Percentiles rank a stretch among this genome's conserved stretches.
Conservation (phyloP, 1,140 invertebrate genomes). For the Amphibalanus amphitrite region DNA sequence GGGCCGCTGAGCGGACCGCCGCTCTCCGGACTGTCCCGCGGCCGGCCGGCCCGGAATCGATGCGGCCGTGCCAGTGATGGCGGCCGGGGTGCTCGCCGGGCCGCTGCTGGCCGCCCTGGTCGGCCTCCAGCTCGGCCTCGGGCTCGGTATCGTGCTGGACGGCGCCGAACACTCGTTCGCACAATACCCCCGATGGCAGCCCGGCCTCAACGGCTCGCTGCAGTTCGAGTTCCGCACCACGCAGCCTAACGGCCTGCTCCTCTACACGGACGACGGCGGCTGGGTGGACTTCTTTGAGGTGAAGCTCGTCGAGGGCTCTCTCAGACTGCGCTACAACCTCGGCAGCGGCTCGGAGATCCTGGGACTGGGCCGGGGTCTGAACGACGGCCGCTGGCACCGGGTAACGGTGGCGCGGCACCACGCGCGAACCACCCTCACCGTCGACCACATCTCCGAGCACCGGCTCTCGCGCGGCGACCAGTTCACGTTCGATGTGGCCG, state of each 20-base stretch:
- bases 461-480: slow-evolving; percentile 27
- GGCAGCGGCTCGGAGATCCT: slow-evolving; percentile 71
- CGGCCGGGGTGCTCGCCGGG: too few species aligned
- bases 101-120: not conserved
- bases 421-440: slow-evolving; percentile 57
- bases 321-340: slow-evolving; percentile 71
- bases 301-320: slow-evolving; percentile 72
- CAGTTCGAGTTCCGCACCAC: slow-evolving; percentile 85
- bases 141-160: slow-evolving; percentile 33
- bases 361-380: slow-evolving; percentile 62
- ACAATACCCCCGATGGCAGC: slow-evolving; percentile 77
- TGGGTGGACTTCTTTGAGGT: slow-evolving; percentile 89
- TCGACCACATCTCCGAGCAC: slow-evolving; percentile 56
- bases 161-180: slow-evolving; percentile 70
- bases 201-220: slow-evolving; percentile 62
- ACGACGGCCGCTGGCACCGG: slow-evolving; percentile 77
- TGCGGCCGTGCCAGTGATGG: not conserved
- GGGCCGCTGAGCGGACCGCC: too few species aligned
- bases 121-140: not conserved
- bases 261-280: slow-evolving; percentile 87
- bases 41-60: not conserved
- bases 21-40: not conserved
- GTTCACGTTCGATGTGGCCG: slow-evolving; percentile 64
- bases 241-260: slow-evolving; percentile 65
- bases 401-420: slow-evolving; percentile 41